Conservation (phyloP, 2,113 vertebrate species). For the Paralichthys olivaceus region DNA sequence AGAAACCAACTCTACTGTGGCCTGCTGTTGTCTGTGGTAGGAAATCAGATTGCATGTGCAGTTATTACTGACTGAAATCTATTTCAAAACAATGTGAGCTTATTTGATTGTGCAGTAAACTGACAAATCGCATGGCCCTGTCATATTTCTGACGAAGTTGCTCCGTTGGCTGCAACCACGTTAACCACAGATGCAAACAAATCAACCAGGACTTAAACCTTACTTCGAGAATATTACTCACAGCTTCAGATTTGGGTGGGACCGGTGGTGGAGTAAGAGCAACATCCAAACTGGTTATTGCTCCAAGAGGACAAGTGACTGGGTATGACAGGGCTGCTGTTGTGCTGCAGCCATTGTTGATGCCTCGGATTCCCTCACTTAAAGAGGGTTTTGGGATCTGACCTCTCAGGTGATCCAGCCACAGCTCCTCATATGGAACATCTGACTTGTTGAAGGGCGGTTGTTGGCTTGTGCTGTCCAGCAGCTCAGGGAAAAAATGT, state of each 20-base stretch:
- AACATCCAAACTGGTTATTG: slow-evolving; percentile 84
- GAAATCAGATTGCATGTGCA: too few species aligned
- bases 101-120: not conserved
- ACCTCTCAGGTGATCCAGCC: slow-evolving; percentile 89
- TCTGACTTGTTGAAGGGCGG: slow-evolving; percentile 85
- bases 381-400: slow-evolving; percentile 72
- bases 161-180: not conserved
- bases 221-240: slow-evolving; percentile 82
- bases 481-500: slow-evolving; percentile 89
- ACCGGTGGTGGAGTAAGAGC: slow-evolving; percentile 95
- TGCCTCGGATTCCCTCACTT: slow-evolving; percentile 80
- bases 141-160: not conserved
- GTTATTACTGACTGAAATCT: too few species aligned
- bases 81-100: not conserved
- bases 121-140: not conserved
- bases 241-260: slow-evolving; percentile 99
- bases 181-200: not conserved
- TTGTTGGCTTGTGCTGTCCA: slow-evolving; percentile 78
- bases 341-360: slow-evolving; percentile 78
- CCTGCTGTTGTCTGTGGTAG: too few species aligned
- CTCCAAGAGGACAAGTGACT: slow-evolving; percentile 70
- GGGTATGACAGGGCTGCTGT: slow-evolving; percentile 78
- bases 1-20: too few species aligned
- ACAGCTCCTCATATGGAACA: slow-evolving; percentile 95
- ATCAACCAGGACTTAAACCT: not conserved